phyloP scores from a whole-genome alignment of 2,797 vertebrate species.

The Phoxinus dragarum region DNA sequence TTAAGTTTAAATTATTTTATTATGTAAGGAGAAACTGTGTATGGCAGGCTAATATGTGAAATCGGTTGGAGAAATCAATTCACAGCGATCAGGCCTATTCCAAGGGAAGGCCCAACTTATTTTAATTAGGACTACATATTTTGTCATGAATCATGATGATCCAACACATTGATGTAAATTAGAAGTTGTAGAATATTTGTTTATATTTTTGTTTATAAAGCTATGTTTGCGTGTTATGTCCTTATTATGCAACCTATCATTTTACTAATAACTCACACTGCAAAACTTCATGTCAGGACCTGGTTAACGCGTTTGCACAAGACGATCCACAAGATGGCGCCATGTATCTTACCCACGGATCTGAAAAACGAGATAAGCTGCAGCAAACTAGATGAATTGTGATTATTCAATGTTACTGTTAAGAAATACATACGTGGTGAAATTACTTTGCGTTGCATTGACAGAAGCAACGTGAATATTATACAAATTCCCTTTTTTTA shows the following conservation, averaged over 20 bases:
- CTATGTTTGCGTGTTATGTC: not conserved
- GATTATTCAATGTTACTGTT: not conserved
- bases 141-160: not conserved
- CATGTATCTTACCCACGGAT: not conserved
- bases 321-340: conserved; percentile 23
- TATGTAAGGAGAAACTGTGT: not conserved
- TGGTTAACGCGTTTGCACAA: not conserved
- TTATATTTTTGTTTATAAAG: not conserved
- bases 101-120: no score
- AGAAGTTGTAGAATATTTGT: no score
- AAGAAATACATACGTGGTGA: not conserved
- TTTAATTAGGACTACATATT: not conserved
- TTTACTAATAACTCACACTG: not conserved
- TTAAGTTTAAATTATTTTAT: not conserved
- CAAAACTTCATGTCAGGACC: not conserved
- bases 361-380: not conserved
- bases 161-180: not conserved
- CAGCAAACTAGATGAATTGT: not conserved
- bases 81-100: not conserved
- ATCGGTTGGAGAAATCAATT: not conserved
- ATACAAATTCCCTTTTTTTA: not conserved
- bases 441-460: not conserved
- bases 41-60: not conserved
- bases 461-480: not conserved
- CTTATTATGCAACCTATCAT: not conserved